Base-by-base conservation (phyloP, 2,113 vertebrate genomes). In the Bubo blakistoni region DNA sequence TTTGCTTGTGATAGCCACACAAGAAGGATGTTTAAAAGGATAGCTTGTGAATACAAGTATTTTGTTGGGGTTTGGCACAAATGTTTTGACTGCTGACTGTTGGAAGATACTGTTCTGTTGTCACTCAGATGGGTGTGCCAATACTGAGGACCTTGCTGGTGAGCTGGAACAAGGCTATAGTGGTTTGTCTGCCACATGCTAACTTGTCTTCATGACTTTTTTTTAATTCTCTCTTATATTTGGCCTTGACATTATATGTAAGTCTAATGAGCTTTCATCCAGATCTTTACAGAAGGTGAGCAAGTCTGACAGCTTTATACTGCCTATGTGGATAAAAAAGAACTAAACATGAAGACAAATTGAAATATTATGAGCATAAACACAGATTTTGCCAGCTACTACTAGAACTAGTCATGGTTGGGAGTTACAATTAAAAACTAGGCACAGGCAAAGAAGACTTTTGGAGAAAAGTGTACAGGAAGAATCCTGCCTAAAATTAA, bases 311-410 rank as follows among this genome's bases (percentile, higher is more conserved):
- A 94, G 47, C 73, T 94, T 92, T 87, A 66, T 81, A 72, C 19
- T 0, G 2, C 21, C 55, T 82, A 13, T 84, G 73, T 81, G 54
- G 59, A 40, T 58, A 62, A 87, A 93, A 96, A 85, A 94, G 27
- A 73, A 61, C 58, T 82, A 94, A 95, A 91, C 54, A 58, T 51
- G 36, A 86, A 81, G 90, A 65, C 81, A 91, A 96, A 97, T 95
- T 90, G 84, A 83, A 97, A 97, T 66, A 78, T 91, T 66, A 80
- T 92, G 95, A 97, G 54, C 82, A 86, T 86, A 87, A 84, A 87
- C 38, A 80, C 77, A 77, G 51, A 84, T 44, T 84, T 96, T 96
- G 84, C 72, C 92, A 96, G 80, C 78, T 97, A 94, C 81, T 70
- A 76, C 49, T 86, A 47, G 70, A 90, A 59, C 26, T 86, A 49